Evolutionary conservation across 2,797 vertebrate genomes (phyloP), one percentile per base, ranked within the genome.

Genomic region (Garrulus glandarius): DNA sequence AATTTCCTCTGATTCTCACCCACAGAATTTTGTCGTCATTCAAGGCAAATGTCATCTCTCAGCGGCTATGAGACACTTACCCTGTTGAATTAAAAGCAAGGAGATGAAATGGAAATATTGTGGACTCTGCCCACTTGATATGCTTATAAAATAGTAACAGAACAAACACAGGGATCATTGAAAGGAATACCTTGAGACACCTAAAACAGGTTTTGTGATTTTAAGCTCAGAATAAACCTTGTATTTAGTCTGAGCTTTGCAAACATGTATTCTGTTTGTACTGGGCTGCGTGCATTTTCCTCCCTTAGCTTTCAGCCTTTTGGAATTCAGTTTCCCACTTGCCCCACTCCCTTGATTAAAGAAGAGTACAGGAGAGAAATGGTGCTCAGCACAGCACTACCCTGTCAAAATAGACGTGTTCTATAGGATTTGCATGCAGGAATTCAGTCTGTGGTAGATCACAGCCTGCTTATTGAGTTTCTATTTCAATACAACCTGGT

Each of bases 31-130:
- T 68, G 43, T 60, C 47, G 43, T 95, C 47, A 59, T 76, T 84
- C 39, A 85, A 87, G 75, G 61, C 75, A 94, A 89, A 74, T 82
- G 82, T 69, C 71, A 59, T 76, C 20, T 72, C 63, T 82, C 68
- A 47, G 64, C 63, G 59, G 36, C 78, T 83, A 15, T 24, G 26
- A 72, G 83, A 69, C 18, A 30, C 41, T 87, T 61, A 18, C 11
- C 20, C 27, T 39, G 3, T 6, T 71, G 55, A 89, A 79, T 82
- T 56, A 75, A 70, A 32, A 71, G 36, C 64, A 70, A 87, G 34
- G 22, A 50, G 70, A 76, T 84, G 52, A 71, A 43, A 60, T 49
- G 15, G 52, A 68, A 67, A 15, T 75, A 20, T 4, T 37, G 15
- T 49, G 7, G 63, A 17, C 41, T 26, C 27, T 68, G 44, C 29